phyloP scores from a whole-genome alignment of 2,888 invertebrate genomes.

The Pseudoips prasinana region DNA sequence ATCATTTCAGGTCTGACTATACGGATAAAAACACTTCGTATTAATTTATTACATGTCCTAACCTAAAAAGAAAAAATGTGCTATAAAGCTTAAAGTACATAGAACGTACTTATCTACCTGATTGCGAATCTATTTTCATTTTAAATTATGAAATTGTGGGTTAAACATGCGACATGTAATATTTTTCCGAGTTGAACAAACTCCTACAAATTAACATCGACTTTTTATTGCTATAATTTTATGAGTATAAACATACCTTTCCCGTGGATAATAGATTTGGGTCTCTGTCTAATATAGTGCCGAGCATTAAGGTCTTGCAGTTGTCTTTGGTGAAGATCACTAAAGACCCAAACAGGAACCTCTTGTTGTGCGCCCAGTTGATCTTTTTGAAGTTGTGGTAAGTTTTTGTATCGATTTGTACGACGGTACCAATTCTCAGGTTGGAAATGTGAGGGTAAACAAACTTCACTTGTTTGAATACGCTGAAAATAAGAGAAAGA shows the following conservation, averaged over 20 bases:
- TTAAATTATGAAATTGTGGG: too few relatives aligned
- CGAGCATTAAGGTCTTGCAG: slow-evolving; percentile 85
- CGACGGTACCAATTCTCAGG: slow-evolving; percentile 55
- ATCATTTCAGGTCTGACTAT: too few relatives aligned
- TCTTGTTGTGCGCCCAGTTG: slow-evolving; percentile 69
- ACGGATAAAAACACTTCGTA: too few relatives aligned
- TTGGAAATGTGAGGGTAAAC: slow-evolving; percentile 52
- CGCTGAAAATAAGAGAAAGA: slow-evolving; percentile 40
- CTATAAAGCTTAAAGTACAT: too few relatives aligned
- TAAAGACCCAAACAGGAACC: slow-evolving; percentile 87
- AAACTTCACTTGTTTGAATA: slow-evolving; percentile 68
- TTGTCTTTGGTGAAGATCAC: slow-evolving; percentile 86
- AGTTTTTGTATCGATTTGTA: slow-evolving; percentile 45
- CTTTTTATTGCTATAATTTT: too few relatives aligned
- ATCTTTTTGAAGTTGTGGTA: slow-evolving; percentile 54
- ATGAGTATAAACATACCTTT: slow-evolving; percentile 55
- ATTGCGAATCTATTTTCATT: too few relatives aligned
- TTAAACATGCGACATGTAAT: too few relatives aligned
- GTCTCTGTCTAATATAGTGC: slow-evolving; percentile 83
- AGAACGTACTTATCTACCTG: too few relatives aligned
- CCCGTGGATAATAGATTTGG: slow-evolving; percentile 45
- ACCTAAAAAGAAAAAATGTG: too few relatives aligned
- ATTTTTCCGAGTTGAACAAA: too few relatives aligned
- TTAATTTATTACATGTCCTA: too few relatives aligned
- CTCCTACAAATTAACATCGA: too few relatives aligned